Conservation (phyloP, 2,113 vertebrate species). For the Archocentrus centrarchus region DNA sequence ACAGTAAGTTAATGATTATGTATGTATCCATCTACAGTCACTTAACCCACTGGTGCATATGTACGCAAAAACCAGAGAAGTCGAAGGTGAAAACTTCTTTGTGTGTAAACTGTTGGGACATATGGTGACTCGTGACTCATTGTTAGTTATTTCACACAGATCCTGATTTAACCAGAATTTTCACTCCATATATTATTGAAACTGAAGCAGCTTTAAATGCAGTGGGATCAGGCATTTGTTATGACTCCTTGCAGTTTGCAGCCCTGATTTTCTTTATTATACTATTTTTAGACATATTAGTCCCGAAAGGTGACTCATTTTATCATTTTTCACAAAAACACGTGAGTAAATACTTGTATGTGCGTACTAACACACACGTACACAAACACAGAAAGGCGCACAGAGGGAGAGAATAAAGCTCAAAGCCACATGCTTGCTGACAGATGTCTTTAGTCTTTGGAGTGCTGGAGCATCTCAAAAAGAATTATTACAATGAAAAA, state of each 20-base stretch:
- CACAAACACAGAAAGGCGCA: neutral
- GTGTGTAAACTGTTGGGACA: neutral
- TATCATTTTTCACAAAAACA: neutral
- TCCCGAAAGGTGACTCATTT: neutral
- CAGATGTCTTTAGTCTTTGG: neutral
- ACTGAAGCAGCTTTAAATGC: neutral
- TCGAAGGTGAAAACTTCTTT: neutral
- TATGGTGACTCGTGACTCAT: neutral
- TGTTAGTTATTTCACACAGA: neutral
- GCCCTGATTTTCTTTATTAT: neutral
- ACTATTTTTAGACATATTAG: neutral
- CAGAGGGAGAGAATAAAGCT: neutral
- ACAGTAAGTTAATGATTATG: neutral
- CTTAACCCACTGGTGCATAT: fast-evolving
- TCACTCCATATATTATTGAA: neutral
- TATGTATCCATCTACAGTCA: neutral
- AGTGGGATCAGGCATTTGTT: neutral
- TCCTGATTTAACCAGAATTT: neutral
- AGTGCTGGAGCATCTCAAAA: neutral
- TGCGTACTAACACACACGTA: neutral
- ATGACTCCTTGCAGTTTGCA: neutral
- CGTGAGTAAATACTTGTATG: neutral
- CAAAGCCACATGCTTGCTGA: neutral
- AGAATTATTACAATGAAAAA: neutral
- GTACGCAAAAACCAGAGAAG: neutral